Evolutionary conservation across 2,888 invertebrate species (phyloP), one percentile per base, ranked within the genome.

Genomic region (Tipula helvola): DNA sequence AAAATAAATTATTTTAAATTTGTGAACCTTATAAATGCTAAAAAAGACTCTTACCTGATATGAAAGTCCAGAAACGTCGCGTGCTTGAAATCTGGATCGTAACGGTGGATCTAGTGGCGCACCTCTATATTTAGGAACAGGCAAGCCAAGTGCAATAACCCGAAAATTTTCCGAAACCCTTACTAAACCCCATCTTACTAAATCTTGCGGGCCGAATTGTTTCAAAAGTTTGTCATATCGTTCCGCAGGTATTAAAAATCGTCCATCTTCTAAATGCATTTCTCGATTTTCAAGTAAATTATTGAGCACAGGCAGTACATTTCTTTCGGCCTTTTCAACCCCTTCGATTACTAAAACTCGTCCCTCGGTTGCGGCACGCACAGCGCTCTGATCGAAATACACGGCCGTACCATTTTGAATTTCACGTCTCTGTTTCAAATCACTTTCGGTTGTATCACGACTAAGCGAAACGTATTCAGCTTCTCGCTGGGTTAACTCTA

Each of bases 251-350:
- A 99, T 96, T 57, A 99, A 92, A 90, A 99, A 97, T 89, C 98
- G 93, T 0, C 99, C 99, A 92, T 99, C 99, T 92, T 99, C 99
- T 87, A 99, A 93, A 91, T 99, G 98, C 98, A 99, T 99, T 92
- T 99, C 99, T 87, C 99, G 93, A 91, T 99, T 99, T 92, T 99
- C 99, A 86, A 99, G 92, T 87, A 99, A 93, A 92, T 99, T 99
- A 91, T 99, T 99, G 71, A 99, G 92, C 86, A 99, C 96, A 47
- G 99, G 99, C 87, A 99, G 92, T 83, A 99, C 99, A 93, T 99
- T 99, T 86, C 99, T 93, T 91, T 99, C 99, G 0, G 98, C 98
- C 90, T 99, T 98, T 92, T 99, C 99, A 87, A 99, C 97, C 1
- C 99, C 99, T 91, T 99, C 99, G 87, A 99, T 92, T 2, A 99